Evolutionary conservation across 2,113 vertebrate species (phyloP).

Genomic region (Psettodes erumei): DNA sequence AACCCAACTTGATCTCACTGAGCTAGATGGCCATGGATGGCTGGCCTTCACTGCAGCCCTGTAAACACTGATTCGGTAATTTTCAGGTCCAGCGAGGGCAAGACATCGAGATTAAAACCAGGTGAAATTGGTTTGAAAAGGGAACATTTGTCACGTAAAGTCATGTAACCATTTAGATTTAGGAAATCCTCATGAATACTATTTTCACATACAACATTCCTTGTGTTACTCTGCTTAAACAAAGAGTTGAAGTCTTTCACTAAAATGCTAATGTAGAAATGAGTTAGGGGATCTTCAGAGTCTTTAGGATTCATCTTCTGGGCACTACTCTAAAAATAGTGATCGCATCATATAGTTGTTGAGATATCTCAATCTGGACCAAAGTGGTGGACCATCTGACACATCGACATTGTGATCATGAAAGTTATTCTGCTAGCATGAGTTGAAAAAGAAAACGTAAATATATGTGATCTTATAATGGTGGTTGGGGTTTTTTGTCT

Average conservation of each 20-base stretch:
- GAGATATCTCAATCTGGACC: background rate
- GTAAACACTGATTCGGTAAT: conserved; percentile 31
- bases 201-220: background rate
- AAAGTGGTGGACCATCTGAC: background rate
- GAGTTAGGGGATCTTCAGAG: background rate
- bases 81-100: background rate
- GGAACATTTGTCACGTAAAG: background rate
- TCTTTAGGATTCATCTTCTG: background rate
- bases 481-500: conserved; percentile 9
- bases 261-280: background rate
- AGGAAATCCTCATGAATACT: too few species aligned
- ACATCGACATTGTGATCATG: background rate
- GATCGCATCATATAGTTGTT: background rate
- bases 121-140: background rate
- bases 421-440: background rate
- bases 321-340: background rate
- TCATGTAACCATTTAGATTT: background rate
- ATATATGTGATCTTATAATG: background rate
- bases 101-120: conserved; percentile 4
- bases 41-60: conserved; percentile 14
- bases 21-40: conserved; percentile 19
- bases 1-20: conserved; percentile 28
- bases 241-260: too few species aligned
- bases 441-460: too few species aligned
- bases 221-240: background rate